Conservation (phyloP, 2,888 invertebrate species). For the Drosophila seclusa region DNA sequence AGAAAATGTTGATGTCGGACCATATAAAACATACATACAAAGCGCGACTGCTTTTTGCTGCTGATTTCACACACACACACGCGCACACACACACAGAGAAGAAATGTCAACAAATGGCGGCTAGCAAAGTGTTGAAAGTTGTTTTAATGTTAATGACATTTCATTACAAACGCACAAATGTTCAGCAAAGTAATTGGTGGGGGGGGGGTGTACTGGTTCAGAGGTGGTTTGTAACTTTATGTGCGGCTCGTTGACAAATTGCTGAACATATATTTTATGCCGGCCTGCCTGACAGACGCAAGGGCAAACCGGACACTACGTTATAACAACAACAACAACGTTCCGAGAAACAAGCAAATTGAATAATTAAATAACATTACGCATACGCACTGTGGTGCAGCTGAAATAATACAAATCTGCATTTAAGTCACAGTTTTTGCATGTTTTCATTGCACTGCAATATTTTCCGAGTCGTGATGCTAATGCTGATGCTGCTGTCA, state of each 20-base stretch:
- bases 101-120: slow-evolving; percentile 43
- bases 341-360: slow-evolving; percentile 39
- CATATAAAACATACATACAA: slow-evolving; percentile 25
- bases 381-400: slow-evolving; percentile 58
- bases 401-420: slow-evolving; percentile 20
- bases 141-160: slow-evolving; percentile 75
- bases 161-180: slow-evolving; percentile 60
- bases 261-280: slow-evolving; percentile 67
- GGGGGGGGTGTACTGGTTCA: neutral
- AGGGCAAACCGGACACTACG: slow-evolving; percentile 37
- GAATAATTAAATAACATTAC: slow-evolving; percentile 68
- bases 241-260: slow-evolving; percentile 63
- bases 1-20: slow-evolving; percentile 56
- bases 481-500: slow-evolving; percentile 2
- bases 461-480: slow-evolving; percentile 1
- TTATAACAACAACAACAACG: neutral
- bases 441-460: slow-evolving; percentile 8
- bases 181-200: neutral
- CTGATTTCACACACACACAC: slow-evolving; percentile 22
- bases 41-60: slow-evolving; percentile 21
- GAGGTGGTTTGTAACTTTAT: slow-evolving; percentile 18
- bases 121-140: slow-evolving; percentile 69
- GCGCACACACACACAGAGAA: neutral
- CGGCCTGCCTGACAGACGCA: slow-evolving; percentile 6
- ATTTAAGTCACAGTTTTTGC: slow-evolving; percentile 13